Percentiles rank a stretch among this genome's conserved stretches.
These are phyloP conservation scores for Zeuzera pyrina DNA, from an alignment of 2,888 invertebrate genomes.

Conservation along the genomic window DNA sequence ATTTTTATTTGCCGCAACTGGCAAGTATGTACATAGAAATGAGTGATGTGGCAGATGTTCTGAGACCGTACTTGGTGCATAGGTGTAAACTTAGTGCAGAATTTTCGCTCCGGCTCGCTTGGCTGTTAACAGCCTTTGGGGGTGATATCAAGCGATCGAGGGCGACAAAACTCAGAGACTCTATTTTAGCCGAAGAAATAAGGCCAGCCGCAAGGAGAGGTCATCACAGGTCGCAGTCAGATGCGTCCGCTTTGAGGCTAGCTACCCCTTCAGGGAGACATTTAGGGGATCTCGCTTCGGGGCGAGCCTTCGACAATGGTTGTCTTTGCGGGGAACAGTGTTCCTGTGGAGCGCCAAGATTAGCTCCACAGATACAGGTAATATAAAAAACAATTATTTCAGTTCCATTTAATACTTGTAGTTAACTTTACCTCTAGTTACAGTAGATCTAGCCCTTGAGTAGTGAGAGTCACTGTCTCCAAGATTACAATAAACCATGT, in stretches of 20 bases:
- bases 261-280: constrained; percentile 76
- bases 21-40: constrained; percentile 99
- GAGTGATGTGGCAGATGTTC: constrained; percentile 93
- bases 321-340: constrained; percentile 92
- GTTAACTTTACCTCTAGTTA: too few species aligned
- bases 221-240: constrained; percentile 82
- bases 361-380: constrained; percentile 65
- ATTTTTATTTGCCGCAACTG: constrained; percentile 98
- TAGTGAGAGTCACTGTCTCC: too few species aligned
- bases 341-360: constrained; percentile 62
- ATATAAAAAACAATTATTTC: constrained; percentile 5
- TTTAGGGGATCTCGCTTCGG: constrained; percentile 93
- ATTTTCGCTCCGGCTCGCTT: constrained; percentile 96
- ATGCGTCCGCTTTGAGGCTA: constrained; percentile 81
- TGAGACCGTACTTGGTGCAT: constrained; percentile 62
- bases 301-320: constrained; percentile 96
- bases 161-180: constrained; percentile 54
- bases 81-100: constrained; percentile 93
- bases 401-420: neutral
- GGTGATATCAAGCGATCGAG: constrained; percentile 70
- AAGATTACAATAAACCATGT: too few species aligned
- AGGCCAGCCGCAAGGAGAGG: constrained; percentile 58
- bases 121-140: constrained; percentile 96
- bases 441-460: too few species aligned
- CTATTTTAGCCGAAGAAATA: constrained; percentile 61